Conservation (phyloP, 1,140 invertebrate species). For the Drosophila auraria region DNA sequence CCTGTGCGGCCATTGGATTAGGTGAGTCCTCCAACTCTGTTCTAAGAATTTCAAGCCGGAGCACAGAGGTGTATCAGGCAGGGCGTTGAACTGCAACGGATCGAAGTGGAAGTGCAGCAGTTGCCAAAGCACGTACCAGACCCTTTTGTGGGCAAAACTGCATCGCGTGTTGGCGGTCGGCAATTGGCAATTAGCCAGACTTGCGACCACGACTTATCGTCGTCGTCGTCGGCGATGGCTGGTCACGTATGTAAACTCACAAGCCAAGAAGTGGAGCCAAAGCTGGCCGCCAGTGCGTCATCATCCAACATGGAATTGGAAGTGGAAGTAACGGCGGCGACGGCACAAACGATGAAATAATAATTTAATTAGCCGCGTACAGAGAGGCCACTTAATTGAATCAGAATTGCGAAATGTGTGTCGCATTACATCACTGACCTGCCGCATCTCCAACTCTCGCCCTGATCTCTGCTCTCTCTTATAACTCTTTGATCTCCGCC, state of each 20-base stretch:
- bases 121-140: slow-evolving; percentile 32
- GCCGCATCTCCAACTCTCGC: background rate
- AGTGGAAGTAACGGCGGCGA: background rate
- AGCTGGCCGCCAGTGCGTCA: slow-evolving; percentile 28
- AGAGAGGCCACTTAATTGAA: slow-evolving; percentile 69
- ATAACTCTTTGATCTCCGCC: slow-evolving; percentile 7
- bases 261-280: slow-evolving; percentile 21
- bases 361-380: slow-evolving; percentile 70
- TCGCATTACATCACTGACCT: slow-evolving; percentile 43
- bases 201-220: slow-evolving; percentile 18
- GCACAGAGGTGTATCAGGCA: background rate
- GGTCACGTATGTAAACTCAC: slow-evolving; percentile 60
- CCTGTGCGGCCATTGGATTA: slow-evolving; percentile 90
- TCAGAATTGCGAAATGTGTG: slow-evolving; percentile 50
- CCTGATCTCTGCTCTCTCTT: background rate
- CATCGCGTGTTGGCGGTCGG: slow-evolving; percentile 44
- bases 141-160: slow-evolving; percentile 1
- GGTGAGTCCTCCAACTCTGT: slow-evolving; percentile 63
- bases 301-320: slow-evolving; percentile 17
- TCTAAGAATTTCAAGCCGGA: background rate
- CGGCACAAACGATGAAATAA: slow-evolving; percentile 60
- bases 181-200: slow-evolving; percentile 77
- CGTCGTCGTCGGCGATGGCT: slow-evolving; percentile 18
- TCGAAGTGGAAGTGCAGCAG: slow-evolving; percentile 10
- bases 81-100: slow-evolving; percentile 52